Base-by-base conservation (phyloP, 2,113 vertebrate genomes). In the Anolis sagrei region DNA sequence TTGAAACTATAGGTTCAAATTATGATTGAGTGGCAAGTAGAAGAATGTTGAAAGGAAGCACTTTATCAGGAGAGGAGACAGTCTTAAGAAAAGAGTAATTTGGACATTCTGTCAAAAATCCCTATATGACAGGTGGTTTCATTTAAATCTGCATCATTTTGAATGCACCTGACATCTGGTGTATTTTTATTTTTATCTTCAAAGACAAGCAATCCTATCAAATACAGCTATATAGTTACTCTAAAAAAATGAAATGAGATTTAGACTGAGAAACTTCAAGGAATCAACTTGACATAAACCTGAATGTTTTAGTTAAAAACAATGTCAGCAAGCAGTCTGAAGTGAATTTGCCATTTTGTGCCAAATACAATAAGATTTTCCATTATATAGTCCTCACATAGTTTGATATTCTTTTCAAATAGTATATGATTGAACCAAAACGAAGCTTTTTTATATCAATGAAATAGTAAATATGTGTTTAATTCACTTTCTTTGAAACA, bases 161-260 rank as follows among this genome's bases (percentile, higher is more conserved):
- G 88, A 95, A 93, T 92, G 64, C 90, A 90, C 75, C 89, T 94
- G 88, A 93, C 92, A 93, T 83, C 91, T 92, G 92, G 84, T 91
- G 88, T 83, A 88, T 91, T 83, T 44, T 92, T 90, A 86, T 84
- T 69, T 87, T 86, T 48, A 58, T 8, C 64, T 89, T 89, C 75
- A 80, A 82, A 81, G 82, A 88, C 78, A 66, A 75, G 34, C 44
- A 11, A 0, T 2, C 78, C 84, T 86, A 81, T 3, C 29, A 89
- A 32, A 73, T 79, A 78, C 86, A 51, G 48, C 82, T 23, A 83
- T 13, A 58, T 34, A 69, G 25, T 61, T 81, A 0, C 49, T 73
- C 64, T 36, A 84, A 79, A 0, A 0, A 2, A 89, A 62, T 87
- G 34, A 64, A n/a, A 84, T 86, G 18, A 73, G 85, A 86, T 34